Evolutionary conservation across 2,888 invertebrate species (phyloP).

Genomic region (Cephus rjabovi): DNA sequence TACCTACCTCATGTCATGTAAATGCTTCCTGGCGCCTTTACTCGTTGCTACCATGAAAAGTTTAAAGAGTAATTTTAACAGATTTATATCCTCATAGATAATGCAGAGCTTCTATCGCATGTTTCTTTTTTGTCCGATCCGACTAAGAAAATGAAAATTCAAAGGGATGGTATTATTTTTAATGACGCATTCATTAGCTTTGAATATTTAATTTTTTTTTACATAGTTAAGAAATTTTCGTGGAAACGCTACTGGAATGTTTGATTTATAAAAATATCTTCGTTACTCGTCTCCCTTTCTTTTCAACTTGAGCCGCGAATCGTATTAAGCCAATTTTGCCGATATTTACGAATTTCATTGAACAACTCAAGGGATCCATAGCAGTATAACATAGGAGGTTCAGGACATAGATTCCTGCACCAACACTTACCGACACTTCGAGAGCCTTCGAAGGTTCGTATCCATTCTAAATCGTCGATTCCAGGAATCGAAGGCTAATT

Average conservation of each 20-base stretch:
- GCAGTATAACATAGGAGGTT: background rate
- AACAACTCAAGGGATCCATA: background rate
- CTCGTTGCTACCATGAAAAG: background rate
- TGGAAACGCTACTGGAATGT: background rate
- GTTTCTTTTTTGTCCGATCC: background rate
- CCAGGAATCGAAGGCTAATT: too few relatives aligned
- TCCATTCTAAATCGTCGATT: too few relatives aligned
- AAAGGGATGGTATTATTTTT: background rate
- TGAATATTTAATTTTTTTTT: background rate
- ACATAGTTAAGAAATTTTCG: background rate
- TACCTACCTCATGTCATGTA: background rate
- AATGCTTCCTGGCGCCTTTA: background rate
- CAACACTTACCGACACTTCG: too few relatives aligned
- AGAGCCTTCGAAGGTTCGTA: too few relatives aligned
- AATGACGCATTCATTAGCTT: background rate
- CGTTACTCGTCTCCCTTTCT: background rate
- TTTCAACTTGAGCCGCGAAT: background rate
- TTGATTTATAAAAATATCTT: background rate
- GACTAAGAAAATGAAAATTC: background rate
- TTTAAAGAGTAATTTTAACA: background rate
- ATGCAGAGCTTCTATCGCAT: background rate
- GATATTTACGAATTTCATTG: background rate
- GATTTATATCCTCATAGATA: background rate
- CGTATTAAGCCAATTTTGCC: background rate
- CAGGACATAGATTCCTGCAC: too few relatives aligned